phyloP scores from a whole-genome alignment of 2,797 vertebrate species.

The Acanthornis magna region DNA sequence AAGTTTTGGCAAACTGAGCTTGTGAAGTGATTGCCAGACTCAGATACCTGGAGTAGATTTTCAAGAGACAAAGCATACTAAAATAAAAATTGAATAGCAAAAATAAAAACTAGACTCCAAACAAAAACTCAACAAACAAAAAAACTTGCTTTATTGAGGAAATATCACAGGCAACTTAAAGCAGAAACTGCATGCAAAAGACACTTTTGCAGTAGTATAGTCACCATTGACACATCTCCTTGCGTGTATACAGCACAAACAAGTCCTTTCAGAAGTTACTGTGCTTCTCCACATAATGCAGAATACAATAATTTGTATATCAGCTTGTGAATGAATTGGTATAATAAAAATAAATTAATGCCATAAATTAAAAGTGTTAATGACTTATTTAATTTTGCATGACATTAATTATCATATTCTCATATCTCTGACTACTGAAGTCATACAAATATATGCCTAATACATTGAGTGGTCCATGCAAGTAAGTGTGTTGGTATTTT shows the following conservation, averaged over 20 bases:
- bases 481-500: background rate
- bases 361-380: background rate
- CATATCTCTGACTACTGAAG: background rate
- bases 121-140: background rate
- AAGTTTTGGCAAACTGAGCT: background rate
- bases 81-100: background rate
- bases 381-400: background rate
- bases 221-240: background rate
- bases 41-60: background rate
- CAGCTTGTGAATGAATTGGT: background rate
- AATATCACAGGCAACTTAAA: background rate
- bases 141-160: background rate
- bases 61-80: background rate
- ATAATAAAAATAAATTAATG: background rate
- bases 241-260: rapidly evolving
- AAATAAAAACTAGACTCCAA: background rate
- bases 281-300: background rate
- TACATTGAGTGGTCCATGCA: no score
- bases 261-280: background rate
- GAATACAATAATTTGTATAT: background rate
- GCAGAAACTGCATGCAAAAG: background rate
- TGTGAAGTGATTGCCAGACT: background rate
- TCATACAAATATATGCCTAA: background rate
- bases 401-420: background rate
- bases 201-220: background rate